phyloP scores from a whole-genome alignment of 2,113 vertebrate species.

The Amphilophus citrinellus region DNA sequence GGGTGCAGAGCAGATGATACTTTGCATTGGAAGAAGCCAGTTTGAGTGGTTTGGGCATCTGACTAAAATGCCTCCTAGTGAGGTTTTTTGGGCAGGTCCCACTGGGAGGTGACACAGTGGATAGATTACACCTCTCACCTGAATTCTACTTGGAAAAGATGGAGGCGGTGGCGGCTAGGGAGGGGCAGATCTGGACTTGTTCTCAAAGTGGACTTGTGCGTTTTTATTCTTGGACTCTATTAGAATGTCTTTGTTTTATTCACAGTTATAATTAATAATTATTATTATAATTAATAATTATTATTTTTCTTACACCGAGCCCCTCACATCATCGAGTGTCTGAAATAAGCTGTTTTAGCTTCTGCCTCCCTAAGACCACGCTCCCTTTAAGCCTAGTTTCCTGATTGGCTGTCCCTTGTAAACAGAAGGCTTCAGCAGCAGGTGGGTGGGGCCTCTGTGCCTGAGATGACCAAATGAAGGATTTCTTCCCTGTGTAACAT shows the following conservation, averaged over 20 bases:
- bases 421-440: too few relatives aligned
- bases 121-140: background rate
- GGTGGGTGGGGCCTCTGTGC: background rate
- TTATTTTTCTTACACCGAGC: too few relatives aligned
- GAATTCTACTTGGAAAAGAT: background rate
- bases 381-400: too few relatives aligned
- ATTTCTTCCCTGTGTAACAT: background rate
- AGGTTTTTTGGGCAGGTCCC: background rate
- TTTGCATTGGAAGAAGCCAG: constrained; percentile 1
- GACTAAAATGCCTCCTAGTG: background rate
- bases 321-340: too few relatives aligned
- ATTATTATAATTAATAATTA: too few relatives aligned
- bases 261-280: too few relatives aligned
- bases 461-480: background rate
- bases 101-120: background rate
- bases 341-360: too few relatives aligned
- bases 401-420: too few relatives aligned
- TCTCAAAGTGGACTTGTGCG: too few relatives aligned
- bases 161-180: background rate
- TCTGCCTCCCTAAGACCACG: too few relatives aligned
- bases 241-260: too few relatives aligned
- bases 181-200: background rate
- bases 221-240: background rate
- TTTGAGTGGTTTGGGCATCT: background rate
- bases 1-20: background rate